A percentile compares a stretch with the other conserved stretches of the same genome.
Evolutionary conservation across 2,888 invertebrate genomes (phyloP).

Genomic region (Cosmopolites sordidus): DNA sequence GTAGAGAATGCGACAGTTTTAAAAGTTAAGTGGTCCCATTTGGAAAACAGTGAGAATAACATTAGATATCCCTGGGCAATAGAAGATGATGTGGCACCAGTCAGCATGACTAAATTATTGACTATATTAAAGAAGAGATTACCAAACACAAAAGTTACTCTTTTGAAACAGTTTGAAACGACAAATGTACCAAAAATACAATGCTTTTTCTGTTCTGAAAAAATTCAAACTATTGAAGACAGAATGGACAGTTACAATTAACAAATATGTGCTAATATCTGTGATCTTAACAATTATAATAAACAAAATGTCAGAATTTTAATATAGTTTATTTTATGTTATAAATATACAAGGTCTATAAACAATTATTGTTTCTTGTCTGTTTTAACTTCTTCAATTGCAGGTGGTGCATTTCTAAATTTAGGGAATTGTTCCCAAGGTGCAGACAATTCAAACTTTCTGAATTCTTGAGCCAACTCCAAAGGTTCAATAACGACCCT

Average conservation of each 20-base stretch:
- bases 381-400: slow-evolving; percentile 59
- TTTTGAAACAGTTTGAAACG: no score
- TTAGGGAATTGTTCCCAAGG: slow-evolving; percentile 99
- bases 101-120: slow-evolving; percentile 1
- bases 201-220: no score
- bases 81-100: slow-evolving; percentile 1
- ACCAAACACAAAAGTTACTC: slow-evolving; percentile 4
- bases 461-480: slow-evolving; percentile 95
- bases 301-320: no score
- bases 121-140: slow-evolving; percentile 3
- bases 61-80: no score
- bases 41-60: no score
- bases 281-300: no score
- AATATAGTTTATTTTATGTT: no score
- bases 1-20: slow-evolving; percentile 6
- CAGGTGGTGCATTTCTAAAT: slow-evolving; percentile 65
- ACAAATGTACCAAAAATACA: no score
- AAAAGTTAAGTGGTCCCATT: slow-evolving; percentile 1
- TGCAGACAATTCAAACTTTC: slow-evolving; percentile 92
- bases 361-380: slow-evolving; percentile 29
- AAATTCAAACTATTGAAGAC: no score
- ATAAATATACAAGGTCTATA: background rate
- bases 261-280: no score
- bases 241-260: no score
- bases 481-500: slow-evolving; percentile 94